Conservation (phyloP, 2,888 invertebrate species). For the Oscheius sp. region DNA sequence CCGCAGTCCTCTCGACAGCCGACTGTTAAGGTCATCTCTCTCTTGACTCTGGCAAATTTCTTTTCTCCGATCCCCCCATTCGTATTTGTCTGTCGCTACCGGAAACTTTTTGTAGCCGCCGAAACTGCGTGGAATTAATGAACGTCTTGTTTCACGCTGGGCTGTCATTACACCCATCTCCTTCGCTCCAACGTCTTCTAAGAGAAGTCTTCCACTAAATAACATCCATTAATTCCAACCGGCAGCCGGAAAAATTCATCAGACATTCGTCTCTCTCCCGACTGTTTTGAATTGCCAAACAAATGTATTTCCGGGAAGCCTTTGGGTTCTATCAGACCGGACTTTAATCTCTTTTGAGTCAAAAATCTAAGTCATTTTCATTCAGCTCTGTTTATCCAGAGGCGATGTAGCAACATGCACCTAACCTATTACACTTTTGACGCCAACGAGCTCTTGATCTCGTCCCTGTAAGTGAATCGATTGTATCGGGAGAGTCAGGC, state of each 20-base stretch:
- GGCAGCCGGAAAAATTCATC: no score
- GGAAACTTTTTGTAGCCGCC: conserved; percentile 12
- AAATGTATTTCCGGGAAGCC: no score
- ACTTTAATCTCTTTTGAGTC: no score
- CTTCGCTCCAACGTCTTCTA: no score
- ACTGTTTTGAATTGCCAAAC: no score
- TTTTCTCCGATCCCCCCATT: neutral
- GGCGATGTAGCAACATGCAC: conserved; percentile 6
- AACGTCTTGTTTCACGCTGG: conserved; percentile 17
- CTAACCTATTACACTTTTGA: conserved; percentile 10
- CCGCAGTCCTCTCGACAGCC: no score
- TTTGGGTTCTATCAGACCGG: no score
- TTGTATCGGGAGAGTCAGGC: neutral
- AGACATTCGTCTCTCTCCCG: no score
- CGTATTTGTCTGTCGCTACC: neutral
- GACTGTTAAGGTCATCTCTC: conserved; percentile 21
- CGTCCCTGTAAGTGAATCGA: neutral
- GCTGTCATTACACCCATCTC: neutral
- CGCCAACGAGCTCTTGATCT: neutral
- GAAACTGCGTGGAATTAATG: conserved; percentile 26
- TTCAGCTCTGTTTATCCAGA: neutral
- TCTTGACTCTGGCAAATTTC: neutral
- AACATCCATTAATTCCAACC: no score
- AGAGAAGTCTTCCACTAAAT: no score
- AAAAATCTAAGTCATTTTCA: no score